A percentile compares a stretch with the other conserved stretches of the same genome.
Evolutionary conservation across 1,140 invertebrate species (phyloP).

Genomic region (Diachasmimorpha longicaudata): DNA sequence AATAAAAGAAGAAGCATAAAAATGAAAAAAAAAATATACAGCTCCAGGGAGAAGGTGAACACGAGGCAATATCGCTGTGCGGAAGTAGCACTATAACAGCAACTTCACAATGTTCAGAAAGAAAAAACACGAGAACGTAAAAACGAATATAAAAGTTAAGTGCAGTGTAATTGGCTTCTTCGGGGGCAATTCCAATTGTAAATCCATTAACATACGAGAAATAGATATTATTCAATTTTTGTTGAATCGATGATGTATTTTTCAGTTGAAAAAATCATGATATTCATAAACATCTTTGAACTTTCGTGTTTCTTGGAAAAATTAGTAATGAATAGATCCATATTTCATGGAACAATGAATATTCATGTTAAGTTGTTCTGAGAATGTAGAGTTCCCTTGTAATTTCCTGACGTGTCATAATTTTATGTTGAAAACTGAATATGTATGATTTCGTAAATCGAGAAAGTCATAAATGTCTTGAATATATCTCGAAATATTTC

Average conservation of each 20-base stretch:
- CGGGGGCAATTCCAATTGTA: not conserved
- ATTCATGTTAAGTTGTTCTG: too few species aligned
- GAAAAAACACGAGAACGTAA: not conserved
- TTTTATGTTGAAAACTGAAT: too few species aligned
- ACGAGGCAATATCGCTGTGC: not conserved
- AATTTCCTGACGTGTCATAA: too few species aligned
- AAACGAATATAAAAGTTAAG: slow-evolving; percentile 5
- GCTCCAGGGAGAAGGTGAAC: not conserved
- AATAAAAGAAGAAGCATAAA: not conserved
- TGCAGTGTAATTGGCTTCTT: not conserved
- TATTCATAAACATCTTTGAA: too few species aligned
- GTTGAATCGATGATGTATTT: not conserved
- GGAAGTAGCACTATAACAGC: not conserved
- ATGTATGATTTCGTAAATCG: too few species aligned
- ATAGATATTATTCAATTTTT: not conserved
- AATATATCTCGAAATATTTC: too few species aligned
- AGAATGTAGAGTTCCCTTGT: too few species aligned
- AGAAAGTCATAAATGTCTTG: too few species aligned
- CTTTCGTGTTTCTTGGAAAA: too few species aligned
- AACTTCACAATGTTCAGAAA: not conserved
- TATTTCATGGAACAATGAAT: too few species aligned
- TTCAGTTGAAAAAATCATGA: not conserved
- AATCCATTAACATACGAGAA: not conserved
- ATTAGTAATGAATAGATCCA: too few species aligned
- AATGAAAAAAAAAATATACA: not conserved